Conservation (phyloP, 2,113 vertebrate genomes). For the Cavia porcellus region DNA sequence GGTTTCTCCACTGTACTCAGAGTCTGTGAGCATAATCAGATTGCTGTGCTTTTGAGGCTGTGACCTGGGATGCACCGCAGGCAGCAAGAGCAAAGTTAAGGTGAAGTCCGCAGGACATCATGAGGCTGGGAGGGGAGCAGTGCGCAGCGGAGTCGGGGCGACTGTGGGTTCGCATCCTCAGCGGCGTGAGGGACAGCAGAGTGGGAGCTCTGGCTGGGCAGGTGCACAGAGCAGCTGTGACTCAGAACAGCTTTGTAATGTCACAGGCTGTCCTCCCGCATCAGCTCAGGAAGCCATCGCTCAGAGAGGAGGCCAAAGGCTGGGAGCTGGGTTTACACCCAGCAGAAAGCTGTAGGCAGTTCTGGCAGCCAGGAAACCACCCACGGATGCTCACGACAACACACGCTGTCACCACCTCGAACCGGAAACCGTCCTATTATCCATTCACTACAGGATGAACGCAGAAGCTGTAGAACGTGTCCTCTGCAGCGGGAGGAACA, state of each 20-base stretch:
- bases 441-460: rapidly evolving
- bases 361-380: no score
- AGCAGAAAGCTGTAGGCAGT: rapidly evolving
- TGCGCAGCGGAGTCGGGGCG: rapidly evolving
- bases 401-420: rapidly evolving
- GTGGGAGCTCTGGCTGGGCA: not conserved
- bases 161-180: rapidly evolving
- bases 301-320: not conserved
- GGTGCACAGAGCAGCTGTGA: rapidly evolving
- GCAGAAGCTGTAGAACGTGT: rapidly evolving
- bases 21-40: rapidly evolving
- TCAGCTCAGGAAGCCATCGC: rapidly evolving
- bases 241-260: not conserved
- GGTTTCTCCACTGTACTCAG: not conserved
- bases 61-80: rapidly evolving
- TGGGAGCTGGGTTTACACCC: rapidly evolving
- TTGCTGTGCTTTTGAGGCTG: not conserved
- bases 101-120: rapidly evolving
- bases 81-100: not conserved
- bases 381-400: rapidly evolving
- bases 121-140: rapidly evolving
- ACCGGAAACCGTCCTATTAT: not conserved
- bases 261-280: not conserved
- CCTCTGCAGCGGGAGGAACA: rapidly evolving
- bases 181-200: rapidly evolving